Evolutionary conservation across 2,888 invertebrate genomes (phyloP).

Genomic region (Gerris lacustris): DNA sequence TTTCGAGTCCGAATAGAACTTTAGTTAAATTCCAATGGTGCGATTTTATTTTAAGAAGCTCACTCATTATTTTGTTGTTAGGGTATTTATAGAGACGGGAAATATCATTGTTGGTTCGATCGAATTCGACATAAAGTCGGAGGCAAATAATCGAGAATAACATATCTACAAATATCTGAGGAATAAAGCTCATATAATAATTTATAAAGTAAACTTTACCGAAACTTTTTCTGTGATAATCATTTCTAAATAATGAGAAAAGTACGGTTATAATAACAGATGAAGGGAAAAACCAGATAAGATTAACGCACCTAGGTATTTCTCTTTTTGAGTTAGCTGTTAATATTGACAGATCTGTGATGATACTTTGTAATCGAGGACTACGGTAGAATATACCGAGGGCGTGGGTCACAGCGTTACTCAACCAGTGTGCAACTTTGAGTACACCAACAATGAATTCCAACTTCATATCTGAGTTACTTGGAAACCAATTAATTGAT

Average conservation of each 20-base stretch:
- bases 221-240: neutral
- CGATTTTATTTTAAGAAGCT: neutral
- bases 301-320: neutral
- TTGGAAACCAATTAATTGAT: neutral
- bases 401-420: neutral
- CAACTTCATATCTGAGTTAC: neutral
- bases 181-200: neutral
- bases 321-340: too few relatives aligned
- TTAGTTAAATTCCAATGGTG: neutral
- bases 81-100: neutral
- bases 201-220: neutral
- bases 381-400: neutral
- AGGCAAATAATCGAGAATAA: neutral
- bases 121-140: neutral
- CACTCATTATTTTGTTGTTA: neutral
- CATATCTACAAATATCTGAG: neutral
- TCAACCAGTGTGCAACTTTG: neutral
- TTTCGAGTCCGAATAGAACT: neutral
- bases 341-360: neutral
- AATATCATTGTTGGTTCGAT: neutral
- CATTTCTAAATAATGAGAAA: neutral
- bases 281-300: neutral
- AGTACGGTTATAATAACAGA: neutral
- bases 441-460: neutral
- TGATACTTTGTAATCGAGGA: neutral